Evolutionary conservation across 37 sponge, comb jelly and placozoan species (phyloP), one percentile per base, ranked within the genome.

Genomic region (Axinella damicornis): DNA sequence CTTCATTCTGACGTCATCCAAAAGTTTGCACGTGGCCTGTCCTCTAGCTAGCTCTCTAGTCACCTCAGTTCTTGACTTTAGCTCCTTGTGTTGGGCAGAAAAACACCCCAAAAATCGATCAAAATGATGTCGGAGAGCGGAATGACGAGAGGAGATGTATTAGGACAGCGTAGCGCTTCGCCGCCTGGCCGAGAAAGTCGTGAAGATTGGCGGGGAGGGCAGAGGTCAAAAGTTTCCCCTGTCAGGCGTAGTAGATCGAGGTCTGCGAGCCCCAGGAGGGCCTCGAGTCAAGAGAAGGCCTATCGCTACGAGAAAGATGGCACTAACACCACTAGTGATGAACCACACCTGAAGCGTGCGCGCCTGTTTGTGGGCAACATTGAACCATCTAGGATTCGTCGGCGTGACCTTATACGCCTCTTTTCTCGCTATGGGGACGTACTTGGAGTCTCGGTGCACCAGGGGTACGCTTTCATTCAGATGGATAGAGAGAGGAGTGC

Each of bases 321-420:
- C 63, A 72, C 83, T 19, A 89, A 89, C 67, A 91, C 87, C 5
- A 84, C 57, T 52, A 80, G 87, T 24, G 32, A 67, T 5, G 87
- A 91, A 4, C 81, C 82, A 31, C 87, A 86, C 64, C 39, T 86
- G 55, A 35, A 86, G 63, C 53, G 83, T n/a, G 83, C 88, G 6
- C 84, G 92, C 19, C 84, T 92, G 34, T 92, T 92, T 83, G 92
- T 92, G 11, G 92, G 92, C 19, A 92, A 92, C 57, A 83, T 87
- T 5, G 79, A 77, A 13, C 75, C 83, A 28, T 53, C 41, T 12
- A 30, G 46, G 21, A 54, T 79, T 19, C 57, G 55, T 12, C 79
- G 80, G 69, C 60, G 65, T 9, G 88, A 92, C 30, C 55, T 92
- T 32, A 52, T 61, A 5, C 16, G 61, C 9, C 73, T 78, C 25